Evolutionary conservation across 2,113 vertebrate species (phyloP).

Genomic region (Neotoma lepida): DNA sequence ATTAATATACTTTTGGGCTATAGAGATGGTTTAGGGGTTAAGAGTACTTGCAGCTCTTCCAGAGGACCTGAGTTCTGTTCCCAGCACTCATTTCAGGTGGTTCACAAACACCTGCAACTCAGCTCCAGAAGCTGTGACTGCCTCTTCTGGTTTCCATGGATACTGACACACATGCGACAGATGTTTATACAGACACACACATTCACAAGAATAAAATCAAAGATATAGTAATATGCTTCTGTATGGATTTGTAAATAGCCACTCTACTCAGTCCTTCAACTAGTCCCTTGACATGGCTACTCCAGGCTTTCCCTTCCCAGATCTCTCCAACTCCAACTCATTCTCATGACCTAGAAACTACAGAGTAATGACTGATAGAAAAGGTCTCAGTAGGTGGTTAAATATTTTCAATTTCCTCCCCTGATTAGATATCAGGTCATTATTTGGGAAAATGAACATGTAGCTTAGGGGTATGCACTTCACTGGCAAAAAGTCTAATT

Average conservation of each 20-base stretch:
- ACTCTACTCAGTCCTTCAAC: neutral
- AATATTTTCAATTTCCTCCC: neutral
- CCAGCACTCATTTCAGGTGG: neutral
- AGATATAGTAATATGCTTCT: neutral
- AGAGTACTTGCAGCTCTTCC: neutral
- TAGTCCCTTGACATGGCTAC: neutral
- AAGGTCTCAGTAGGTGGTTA: neutral
- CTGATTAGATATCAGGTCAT: neutral
- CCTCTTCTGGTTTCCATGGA: neutral
- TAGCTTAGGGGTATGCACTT: neutral
- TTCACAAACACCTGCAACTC: neutral
- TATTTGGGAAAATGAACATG: neutral
- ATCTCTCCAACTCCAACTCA: neutral
- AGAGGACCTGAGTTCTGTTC: neutral
- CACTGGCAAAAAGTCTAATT: neutral
- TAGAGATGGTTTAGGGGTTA: neutral
- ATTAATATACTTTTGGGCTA: neutral
- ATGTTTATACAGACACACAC: neutral
- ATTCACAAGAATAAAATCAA: neutral
- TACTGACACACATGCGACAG: neutral
- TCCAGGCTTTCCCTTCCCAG: neutral
- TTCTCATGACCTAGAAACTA: neutral
- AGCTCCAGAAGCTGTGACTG: neutral
- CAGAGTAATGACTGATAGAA: neutral
- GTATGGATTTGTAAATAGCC: slow-evolving; percentile 25